Evolutionary conservation across 2,797 vertebrate species (phyloP), one percentile per base, ranked within the genome.

Genomic region (Pogoniulus pusillus): DNA sequence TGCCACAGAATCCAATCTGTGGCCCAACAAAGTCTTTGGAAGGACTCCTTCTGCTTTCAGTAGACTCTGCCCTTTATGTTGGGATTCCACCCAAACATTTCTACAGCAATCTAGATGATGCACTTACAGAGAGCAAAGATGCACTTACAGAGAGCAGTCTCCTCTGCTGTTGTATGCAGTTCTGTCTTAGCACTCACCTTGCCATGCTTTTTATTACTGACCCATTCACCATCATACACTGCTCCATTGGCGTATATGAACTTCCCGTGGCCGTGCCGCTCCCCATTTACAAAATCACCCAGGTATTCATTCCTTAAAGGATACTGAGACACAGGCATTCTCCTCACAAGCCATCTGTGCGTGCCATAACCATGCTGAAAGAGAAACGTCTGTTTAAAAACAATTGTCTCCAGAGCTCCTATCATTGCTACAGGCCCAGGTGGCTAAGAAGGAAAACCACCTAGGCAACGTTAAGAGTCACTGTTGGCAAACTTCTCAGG

Each of bases 281-380:
- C 27, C 4, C 98, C 98, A 3, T 96, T 90, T 8, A 97, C 96
- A 84, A 99, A 98, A 11, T 98, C 94, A 20, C 99, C 99, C 1
- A 57, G 8, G 62, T 99, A 99, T 27, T 97, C 97, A 34, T 99
- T 99, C 93, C 95, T 97, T 47, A 98, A 91, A 23, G 96, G 95
- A 85, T 98, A 99, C 81, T 98, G 98, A 54, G 98, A 98, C 12
- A 65, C 89, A 17, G 94, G 74, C 2, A 55, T 86, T 84, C 97
- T 97, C 93, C 95, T 97, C 68, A 98, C 87, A 86, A 98, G 97
- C 98, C 99, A 99, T 0, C 91, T 95, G 57, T 99, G 97, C 11
- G 95, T 98, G 9, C 99, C 99, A 47, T 69, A 96, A 4, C 99
- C 99, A 27, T 99, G 98, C 99, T 99, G 97, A 51, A 96, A 96